phyloP scores from a whole-genome alignment of 2,888 invertebrate species.

The Rhogogaster chlorosoma region DNA sequence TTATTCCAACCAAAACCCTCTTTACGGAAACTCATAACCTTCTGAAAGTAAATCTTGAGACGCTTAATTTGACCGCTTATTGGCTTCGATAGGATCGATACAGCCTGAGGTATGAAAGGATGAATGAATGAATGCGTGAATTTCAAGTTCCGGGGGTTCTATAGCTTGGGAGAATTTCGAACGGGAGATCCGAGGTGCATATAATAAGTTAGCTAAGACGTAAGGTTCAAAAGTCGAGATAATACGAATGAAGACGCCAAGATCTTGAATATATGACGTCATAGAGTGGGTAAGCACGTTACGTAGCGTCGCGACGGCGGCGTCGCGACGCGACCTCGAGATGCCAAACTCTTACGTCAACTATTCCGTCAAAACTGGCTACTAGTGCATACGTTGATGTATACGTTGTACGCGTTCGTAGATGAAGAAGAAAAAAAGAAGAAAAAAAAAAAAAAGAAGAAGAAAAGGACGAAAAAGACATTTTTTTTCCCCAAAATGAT shows the following conservation, averaged over 20 bases:
- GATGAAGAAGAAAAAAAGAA: background rate
- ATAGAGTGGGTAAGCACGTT: conserved; percentile 16
- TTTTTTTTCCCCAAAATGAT: background rate
- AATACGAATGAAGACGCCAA: conserved; percentile 58
- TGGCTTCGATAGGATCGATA: no score
- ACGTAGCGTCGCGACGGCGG: conserved; percentile 48
- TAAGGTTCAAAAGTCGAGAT: background rate
- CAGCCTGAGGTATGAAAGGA: no score
- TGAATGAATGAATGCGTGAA: no score
- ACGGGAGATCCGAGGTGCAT: background rate
- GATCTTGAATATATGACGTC: conserved; percentile 73
- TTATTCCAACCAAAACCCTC: no score
- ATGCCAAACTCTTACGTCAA: conserved; percentile 53
- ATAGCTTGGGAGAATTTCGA: conserved; percentile 12
- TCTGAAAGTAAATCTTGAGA: no score
- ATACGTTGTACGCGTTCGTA: background rate
- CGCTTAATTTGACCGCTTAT: no score
- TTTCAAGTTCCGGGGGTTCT: background rate
- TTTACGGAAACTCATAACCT: no score
- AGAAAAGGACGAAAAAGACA: background rate
- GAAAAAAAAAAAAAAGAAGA: background rate
- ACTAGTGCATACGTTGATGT: conserved; percentile 35
- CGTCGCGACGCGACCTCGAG: conserved; percentile 51
- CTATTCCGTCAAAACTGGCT: conserved; percentile 11
- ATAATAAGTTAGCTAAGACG: background rate